Percentiles rank a stretch among this genome's conserved stretches.
These are phyloP conservation scores for Formicarius rufipectus DNA, from an alignment of 2,113 vertebrate genomes.

Conservation along the genomic window DNA sequence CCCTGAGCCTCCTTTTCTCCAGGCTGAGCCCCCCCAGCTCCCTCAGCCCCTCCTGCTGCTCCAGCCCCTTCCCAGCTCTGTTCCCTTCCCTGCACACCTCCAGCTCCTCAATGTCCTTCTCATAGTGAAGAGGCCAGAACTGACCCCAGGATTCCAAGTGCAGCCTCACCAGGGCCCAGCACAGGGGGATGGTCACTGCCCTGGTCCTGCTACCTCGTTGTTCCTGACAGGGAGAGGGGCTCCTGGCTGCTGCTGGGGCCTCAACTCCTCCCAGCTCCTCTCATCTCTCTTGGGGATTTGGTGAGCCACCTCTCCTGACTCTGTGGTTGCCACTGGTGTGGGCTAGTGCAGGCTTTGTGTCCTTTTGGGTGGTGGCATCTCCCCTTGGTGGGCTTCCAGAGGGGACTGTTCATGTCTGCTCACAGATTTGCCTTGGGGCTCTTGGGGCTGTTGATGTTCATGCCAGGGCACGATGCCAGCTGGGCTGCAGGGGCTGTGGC, in stretches of 20 bases:
- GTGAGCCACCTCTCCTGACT: background rate
- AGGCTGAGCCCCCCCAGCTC: background rate
- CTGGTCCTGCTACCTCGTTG: background rate
- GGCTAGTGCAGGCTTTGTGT: background rate
- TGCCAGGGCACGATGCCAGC: background rate
- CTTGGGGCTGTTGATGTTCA: fast-evolving
- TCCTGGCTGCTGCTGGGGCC: background rate
- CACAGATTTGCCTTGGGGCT: background rate
- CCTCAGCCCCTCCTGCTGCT: fast-evolving
- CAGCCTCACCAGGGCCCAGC: background rate
- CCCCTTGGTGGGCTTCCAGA: background rate
- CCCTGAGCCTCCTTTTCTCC: background rate
- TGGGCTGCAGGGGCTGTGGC: background rate
- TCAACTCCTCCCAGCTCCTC: background rate
- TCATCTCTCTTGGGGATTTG: background rate
- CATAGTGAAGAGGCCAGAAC: background rate
- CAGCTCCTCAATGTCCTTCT: background rate
- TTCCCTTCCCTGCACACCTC: background rate
- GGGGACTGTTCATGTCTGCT: background rate
- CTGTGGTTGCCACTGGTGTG: background rate
- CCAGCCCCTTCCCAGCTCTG: fast-evolving
- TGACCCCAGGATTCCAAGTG: background rate
- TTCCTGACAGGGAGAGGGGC: background rate
- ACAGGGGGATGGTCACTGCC: background rate
- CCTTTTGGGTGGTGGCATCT: background rate